Conservation (phyloP, 2,888 invertebrate genomes). For the Eupithecia centaureata region DNA sequence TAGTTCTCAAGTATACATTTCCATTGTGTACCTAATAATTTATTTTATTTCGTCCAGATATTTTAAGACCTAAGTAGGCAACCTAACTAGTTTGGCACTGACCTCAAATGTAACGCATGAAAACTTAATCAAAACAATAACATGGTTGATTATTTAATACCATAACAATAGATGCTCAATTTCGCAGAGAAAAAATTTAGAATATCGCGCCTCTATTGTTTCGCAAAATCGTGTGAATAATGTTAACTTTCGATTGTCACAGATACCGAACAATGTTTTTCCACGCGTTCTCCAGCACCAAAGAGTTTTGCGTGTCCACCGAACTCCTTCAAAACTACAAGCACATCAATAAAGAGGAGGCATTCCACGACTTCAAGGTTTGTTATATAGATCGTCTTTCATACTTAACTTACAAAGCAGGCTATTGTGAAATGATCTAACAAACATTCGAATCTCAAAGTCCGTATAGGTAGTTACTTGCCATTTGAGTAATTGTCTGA, state of each 20-base stretch:
- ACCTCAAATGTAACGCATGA: constrained; percentile 11
- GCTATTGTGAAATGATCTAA: constrained; percentile 14
- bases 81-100: constrained; percentile 8
- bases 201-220: constrained; percentile 19
- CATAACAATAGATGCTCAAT: background rate
- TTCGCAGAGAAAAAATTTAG: constrained; percentile 38
- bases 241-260: constrained; percentile 47
- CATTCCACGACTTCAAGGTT: constrained; percentile 89
- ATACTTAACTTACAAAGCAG: constrained; percentile 18
- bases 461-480: background rate
- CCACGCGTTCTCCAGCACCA: constrained; percentile 91
- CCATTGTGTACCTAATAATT: too few species aligned
- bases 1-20: too few species aligned
- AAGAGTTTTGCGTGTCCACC: constrained; percentile 91
- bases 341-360: constrained; percentile 85
- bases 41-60: too few species aligned
- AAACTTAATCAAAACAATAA: constrained; percentile 12
- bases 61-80: background rate
- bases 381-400: constrained; percentile 20
- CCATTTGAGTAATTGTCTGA: background rate
- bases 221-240: constrained; percentile 34
- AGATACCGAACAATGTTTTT: constrained; percentile 90
- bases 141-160: constrained; percentile 4
- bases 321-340: constrained; percentile 89
- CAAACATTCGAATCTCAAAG: constrained; percentile 8